phyloP scores from a whole-genome alignment of 2,797 vertebrate species.

The Enteromius mattozi region DNA sequence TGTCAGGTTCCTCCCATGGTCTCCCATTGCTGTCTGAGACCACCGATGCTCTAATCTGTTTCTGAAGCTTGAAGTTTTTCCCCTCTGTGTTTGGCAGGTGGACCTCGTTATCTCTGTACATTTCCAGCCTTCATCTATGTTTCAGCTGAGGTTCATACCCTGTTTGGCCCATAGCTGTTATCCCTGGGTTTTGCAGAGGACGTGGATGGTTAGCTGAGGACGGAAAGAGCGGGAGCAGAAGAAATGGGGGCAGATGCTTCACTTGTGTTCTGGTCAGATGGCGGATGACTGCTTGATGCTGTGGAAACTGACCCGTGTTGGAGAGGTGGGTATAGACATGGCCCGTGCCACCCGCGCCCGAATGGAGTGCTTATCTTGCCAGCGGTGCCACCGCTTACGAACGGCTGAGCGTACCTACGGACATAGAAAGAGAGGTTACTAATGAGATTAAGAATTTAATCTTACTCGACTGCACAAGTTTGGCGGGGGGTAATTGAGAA shows the following conservation, averaged over 20 bases:
- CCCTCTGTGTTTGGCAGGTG: not conserved
- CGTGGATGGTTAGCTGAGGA: constrained; percentile 20
- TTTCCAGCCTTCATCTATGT: constrained; percentile 2
- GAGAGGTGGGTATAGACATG: constrained; percentile 92
- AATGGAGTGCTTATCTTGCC: constrained; percentile 94
- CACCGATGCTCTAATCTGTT: constrained; percentile 12
- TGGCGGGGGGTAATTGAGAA: no score
- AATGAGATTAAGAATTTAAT: not conserved
- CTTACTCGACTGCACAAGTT: not conserved
- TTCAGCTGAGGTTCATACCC: constrained; percentile 51
- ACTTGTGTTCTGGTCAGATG: constrained; percentile 73
- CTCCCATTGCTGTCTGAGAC: constrained; percentile 1
- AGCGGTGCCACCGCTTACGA: constrained; percentile 90
- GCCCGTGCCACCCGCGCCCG: constrained; percentile 84
- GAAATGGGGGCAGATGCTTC: fast-evolving
- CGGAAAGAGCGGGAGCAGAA: constrained; percentile 5
- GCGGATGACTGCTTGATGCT: constrained; percentile 93
- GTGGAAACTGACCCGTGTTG: constrained; percentile 90
- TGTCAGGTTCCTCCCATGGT: constrained; percentile 16
- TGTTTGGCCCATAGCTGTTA: constrained; percentile 58
- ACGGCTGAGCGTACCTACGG: constrained; percentile 88
- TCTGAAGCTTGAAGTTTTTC: not conserved
- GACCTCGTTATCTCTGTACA: constrained; percentile 3
- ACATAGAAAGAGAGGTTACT: constrained; percentile 14
- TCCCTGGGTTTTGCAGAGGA: constrained; percentile 57